Evolutionary conservation across 2,888 invertebrate genomes (phyloP), one percentile per base, ranked within the genome.

Genomic region (Eueremaeus valkanovi): DNA sequence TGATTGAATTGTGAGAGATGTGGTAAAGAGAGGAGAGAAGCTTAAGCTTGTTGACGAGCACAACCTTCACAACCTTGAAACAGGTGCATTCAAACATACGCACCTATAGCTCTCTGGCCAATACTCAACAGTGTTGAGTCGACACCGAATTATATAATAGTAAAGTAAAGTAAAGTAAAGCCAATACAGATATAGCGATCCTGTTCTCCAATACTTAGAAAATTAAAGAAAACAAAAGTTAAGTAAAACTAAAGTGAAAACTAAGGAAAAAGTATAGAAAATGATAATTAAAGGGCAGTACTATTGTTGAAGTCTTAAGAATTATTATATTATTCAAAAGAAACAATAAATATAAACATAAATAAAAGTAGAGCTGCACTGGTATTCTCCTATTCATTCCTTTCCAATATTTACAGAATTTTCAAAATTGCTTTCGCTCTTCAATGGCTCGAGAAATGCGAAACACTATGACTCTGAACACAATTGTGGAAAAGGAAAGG

Each of bases 261-360:
- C 42, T 8, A 18, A 45, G 42, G 18, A 18, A 49, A 49, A 6
- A n/a, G n/a, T 49, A 29, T 31, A 58, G 29, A 36, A 21, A 11
- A 66, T 66, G 33, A 36, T 66, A 66, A 66, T 66, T 66, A 66
- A 33, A 66, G 63, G 63, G 63, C 63, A 66, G 36, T 49, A 5
- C 9, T 49, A 49, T 49, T 49, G 21, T 49, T 49, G 49, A 5
- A n/a, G 55, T 33, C 63, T 66, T 40, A 36, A 66, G 36, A 70
- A 70, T 70, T 70, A 70, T 70, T 21, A 70, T 70, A 70, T 70
- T 70, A 70, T 70, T 70, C 70, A 70, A 40, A 66, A 42, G 70
- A 70, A 70, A 70, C 70, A 45, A 70, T 70, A 70, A 70, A 70
- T 70, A 70, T 70, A 70, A 70, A 42, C 40, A 70, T 70, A 70